Percentiles rank a stretch among this genome's conserved stretches.
These are phyloP conservation scores for Centroberyx gerrardi DNA, from an alignment of 2,797 vertebrate genomes.

Conservation along the genomic window DNA sequence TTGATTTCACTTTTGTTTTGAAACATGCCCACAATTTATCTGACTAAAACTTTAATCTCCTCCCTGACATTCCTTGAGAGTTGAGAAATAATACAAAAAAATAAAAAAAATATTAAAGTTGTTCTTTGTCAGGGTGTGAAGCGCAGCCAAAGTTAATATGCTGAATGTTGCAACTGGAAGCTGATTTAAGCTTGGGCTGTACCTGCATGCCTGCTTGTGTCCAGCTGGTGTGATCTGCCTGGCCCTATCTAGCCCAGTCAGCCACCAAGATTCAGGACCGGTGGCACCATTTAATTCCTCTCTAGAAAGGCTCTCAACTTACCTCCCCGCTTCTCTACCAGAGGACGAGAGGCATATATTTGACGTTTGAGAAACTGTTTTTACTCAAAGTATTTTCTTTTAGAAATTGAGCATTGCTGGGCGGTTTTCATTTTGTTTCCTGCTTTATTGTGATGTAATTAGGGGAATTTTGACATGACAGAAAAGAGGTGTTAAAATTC, in stretches of 20 bases:
- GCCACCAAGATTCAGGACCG: slow-evolving; percentile 26
- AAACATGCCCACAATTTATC: background rate
- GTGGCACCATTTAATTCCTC: slow-evolving; percentile 12
- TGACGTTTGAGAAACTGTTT: slow-evolving; percentile 31
- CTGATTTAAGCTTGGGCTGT: slow-evolving; percentile 16
- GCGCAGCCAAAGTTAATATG: slow-evolving; percentile 4
- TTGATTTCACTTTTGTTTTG: background rate
- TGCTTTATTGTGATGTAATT: slow-evolving; percentile 55
- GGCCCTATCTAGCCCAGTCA: slow-evolving; percentile 19
- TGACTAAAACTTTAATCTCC: background rate
- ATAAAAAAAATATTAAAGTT: background rate
- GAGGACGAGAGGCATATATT: background rate
- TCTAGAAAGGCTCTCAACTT: slow-evolving; percentile 10
- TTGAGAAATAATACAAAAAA: background rate
- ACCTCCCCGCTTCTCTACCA: background rate
- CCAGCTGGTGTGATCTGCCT: slow-evolving; percentile 31
- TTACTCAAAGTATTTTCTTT: slow-evolving; percentile 34
- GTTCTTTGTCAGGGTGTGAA: no score
- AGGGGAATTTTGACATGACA: slow-evolving; percentile 27
- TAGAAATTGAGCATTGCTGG: slow-evolving; percentile 39
- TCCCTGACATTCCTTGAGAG: background rate
- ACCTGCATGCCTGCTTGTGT: background rate
- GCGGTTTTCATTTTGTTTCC: slow-evolving; percentile 31
- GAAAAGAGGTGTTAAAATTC: slow-evolving; percentile 62
- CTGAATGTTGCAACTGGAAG: slow-evolving; percentile 32